A percentile compares a stretch with the other conserved stretches of the same genome.
These are phyloP conservation scores for Galago senegalensis DNA, from an alignment of 2,797 vertebrate genomes.

Conservation along the genomic window DNA sequence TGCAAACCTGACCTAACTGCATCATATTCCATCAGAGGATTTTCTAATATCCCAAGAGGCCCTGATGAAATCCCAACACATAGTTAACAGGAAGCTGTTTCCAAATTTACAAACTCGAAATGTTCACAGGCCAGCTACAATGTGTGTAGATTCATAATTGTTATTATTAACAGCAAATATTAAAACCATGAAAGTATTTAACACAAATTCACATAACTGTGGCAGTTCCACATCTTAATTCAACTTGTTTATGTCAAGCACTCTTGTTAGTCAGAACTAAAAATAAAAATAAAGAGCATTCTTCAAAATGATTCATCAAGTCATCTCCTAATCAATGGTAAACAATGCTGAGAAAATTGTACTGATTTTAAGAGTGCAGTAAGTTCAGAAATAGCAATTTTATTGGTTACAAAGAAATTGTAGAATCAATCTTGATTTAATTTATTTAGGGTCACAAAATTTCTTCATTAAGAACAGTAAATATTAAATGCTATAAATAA, in stretches of 20 bases:
- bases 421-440: slow-evolving; percentile 57
- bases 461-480: slow-evolving; percentile 46
- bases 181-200: slow-evolving; percentile 49
- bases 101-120: slow-evolving; percentile 47
- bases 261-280: slow-evolving; percentile 47
- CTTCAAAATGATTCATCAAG: slow-evolving; percentile 71
- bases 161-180: slow-evolving; percentile 59
- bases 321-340: slow-evolving; percentile 66
- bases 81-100: slow-evolving; percentile 55
- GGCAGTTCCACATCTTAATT: slow-evolving; percentile 65
- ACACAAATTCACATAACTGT: slow-evolving; percentile 19
- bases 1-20: not conserved
- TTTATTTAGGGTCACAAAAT: slow-evolving; percentile 1
- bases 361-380: slow-evolving; percentile 56
- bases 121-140: slow-evolving; percentile 26
- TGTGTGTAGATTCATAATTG: slow-evolving; percentile 48
- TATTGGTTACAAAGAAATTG: slow-evolving; percentile 69
- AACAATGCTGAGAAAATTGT: slow-evolving; percentile 64
- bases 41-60: not conserved
- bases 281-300: slow-evolving; percentile 74
- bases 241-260: slow-evolving; percentile 65
- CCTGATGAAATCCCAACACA: not conserved
- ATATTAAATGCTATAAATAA: slow-evolving; percentile 9
- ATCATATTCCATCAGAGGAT: not conserved
- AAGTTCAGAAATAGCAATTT: slow-evolving; percentile 44